These are phyloP conservation scores for Leptopilina myrica DNA, from an alignment of 2,888 invertebrate genomes.

Conservation along the genomic window DNA sequence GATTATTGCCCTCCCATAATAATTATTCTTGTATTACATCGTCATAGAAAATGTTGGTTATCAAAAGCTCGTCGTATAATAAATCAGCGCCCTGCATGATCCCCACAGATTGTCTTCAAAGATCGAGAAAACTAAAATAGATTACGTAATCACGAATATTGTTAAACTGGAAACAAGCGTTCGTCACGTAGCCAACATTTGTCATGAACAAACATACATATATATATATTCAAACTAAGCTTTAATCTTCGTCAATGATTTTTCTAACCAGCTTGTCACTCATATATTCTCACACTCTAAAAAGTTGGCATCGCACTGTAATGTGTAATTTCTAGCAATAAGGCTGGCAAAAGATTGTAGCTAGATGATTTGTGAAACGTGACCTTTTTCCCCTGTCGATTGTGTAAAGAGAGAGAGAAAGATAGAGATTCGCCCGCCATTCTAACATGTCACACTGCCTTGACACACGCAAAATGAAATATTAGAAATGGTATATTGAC, in stretches of 20 bases:
- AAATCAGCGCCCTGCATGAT: background rate
- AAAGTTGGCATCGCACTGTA: slow-evolving; percentile 20
- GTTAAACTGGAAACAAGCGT: slow-evolving; percentile 23
- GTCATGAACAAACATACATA: background rate
- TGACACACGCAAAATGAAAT: slow-evolving; percentile 47
- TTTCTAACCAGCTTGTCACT: slow-evolving; percentile 21
- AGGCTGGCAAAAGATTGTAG: slow-evolving; percentile 52
- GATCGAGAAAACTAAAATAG: slow-evolving; percentile 1
- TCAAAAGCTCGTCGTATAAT: slow-evolving; percentile 8
- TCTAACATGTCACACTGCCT: slow-evolving; percentile 48
- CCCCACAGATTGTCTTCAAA: slow-evolving; percentile 4
- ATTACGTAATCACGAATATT: slow-evolving; percentile 27
- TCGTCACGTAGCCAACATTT: slow-evolving; percentile 29
- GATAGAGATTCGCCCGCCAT: slow-evolving; percentile 50
- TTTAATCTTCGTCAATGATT: slow-evolving; percentile 22
- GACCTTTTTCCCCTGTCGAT: slow-evolving; percentile 49
- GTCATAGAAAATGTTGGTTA: background rate
- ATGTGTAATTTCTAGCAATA: slow-evolving; percentile 48
- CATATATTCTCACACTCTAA: background rate
- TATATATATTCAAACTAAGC: background rate
- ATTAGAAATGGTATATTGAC: slow-evolving; percentile 52
- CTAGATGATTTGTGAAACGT: slow-evolving; percentile 55
- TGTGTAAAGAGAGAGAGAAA: background rate
- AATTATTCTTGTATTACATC: slow-evolving; percentile 16
- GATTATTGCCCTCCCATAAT: background rate